Evolutionary conservation across 2,797 vertebrate species (phyloP), one percentile per base, ranked within the genome.

Genomic region (Enteromius radiatus): DNA sequence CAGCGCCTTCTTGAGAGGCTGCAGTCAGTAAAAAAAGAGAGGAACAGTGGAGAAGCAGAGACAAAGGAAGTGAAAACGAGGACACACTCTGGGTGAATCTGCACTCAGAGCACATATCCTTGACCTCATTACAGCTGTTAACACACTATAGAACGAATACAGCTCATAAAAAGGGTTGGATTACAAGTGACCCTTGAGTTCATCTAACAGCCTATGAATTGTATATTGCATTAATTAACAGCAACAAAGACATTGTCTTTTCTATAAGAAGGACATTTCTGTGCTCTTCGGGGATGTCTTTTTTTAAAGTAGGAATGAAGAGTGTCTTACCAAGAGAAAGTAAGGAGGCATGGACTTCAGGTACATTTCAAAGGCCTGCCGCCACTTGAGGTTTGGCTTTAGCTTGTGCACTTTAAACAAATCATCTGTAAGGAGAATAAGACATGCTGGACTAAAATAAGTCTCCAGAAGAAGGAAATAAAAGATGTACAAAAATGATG

Each of bases 341-440:
- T 99, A 99, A 5, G 98, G 96, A 92, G 98, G 98, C 96, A 97
- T 97, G 23, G 96, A 96, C 95, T 99, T 99, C 95, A 99, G 95
- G 94, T 99, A 99, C 93, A 95, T 96, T 93, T 99, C 98, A 91
- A 99, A 97, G 86, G 97, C 94, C 91, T 99, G 98, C 77, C 96
- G 93, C 98, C 98, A 99, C 94, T 99, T 99, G 89, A 97, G 92
- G 93, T 97, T 99, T 93, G 97, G 96, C 93, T 99, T 99, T 88
- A 99, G 94, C 92, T 99, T 99, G 95, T 99, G 97, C 93, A 99
- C 96, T 96, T 99, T 99, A 91, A 99, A 99, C 91, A 99, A 95
- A 91, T 99, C 98, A 91, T 99, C 98, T 99, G 95, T 79, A 80
- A 85, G 74, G 49, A 69, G 54, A 85, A 83, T 56, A 26, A 11